Evolutionary conservation across 2,113 vertebrate species (phyloP), one percentile per base, ranked within the genome.

Genomic region (Semnornis frantzii): DNA sequence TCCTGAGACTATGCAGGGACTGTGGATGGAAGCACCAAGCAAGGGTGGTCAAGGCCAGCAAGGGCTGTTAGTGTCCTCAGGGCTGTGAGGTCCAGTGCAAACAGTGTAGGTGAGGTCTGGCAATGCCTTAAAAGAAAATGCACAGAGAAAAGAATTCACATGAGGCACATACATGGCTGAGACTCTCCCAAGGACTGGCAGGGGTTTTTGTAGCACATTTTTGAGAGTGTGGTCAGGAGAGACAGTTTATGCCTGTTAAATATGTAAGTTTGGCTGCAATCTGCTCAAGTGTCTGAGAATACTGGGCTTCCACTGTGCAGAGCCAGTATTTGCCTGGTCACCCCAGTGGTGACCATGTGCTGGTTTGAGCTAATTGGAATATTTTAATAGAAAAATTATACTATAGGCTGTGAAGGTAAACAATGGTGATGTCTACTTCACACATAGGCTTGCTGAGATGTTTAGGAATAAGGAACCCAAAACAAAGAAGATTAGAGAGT

Each of bases 71-170:
- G 54, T 39, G 54, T 62, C 21, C 60, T 18, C 55, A 50, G 80
- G 57, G 14, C 12, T 20, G 55, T 0, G 0, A 60, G 48, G 46
- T 4, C 8, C 69, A 20, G 16, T 1, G 24, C 37, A 60, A 54
- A 39, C 30, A 58, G 21, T 3, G 6, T 8, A 18, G 28, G 71
- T 27, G 28, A 60, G 59, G 65, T 15, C 54, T 90, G 54, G 42
- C 55, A 79, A 9, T 24, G 55, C n/a, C 59, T 44, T 69, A 48
- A 46, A 44, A 55, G 18, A 23, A 64, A 39, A 75, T 1, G 16
- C 15, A 14, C 2, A 7, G 37, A 18, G 39, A 59, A 70, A 59
- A 78, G 46, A 63, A 55, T 55, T 15, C 62, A 19, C 23, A 3
- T 3, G 13, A 27, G 28, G 15, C 71, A 68, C 39, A 46, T 24